Base-by-base conservation (phyloP, 2,888 invertebrate genomes). In the Oscheius sp. region DNA sequence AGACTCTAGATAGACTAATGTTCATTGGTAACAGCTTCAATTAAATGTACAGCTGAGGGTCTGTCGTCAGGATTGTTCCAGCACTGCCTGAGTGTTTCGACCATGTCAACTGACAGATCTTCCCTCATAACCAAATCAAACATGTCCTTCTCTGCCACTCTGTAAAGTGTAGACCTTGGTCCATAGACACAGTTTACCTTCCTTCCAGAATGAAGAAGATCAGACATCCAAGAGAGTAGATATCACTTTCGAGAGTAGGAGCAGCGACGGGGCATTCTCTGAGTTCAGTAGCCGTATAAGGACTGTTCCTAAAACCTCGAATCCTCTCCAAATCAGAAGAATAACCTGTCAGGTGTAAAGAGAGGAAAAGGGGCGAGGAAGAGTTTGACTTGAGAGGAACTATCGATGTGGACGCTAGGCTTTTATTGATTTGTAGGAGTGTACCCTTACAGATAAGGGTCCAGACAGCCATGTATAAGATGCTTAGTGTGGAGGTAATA, bases 301-400 rank as follows among this genome's bases (percentile, higher is more conserved):
- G 53, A 53, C 53, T 53, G 3, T 4, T 53, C 11, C 53, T 62
- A 9, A n/a, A 11, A 33, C 13, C 10, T 21, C 10, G 9, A 29
- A 13, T 62, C 10, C 10, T 32, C 21, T 62, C 33, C 2, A 62
- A 47, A 13, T 42, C 10, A 33, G 13, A 37, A n/a, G 62, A 62
- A 62, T 42, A 42, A 62, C 62, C 62, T 62, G 4, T 62, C 42
- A 33, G 42, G 35, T 1, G 29, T 13, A 33, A 37, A 62, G 2
- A 62, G 42, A 11, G 35, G 62, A 62, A 37, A 10, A 33, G 35
- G 62, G 33, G 47, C 21, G 35, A 62, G 47, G 13, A 42, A 62
- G 37, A 62, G 21, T 33, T 62, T 62, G 62, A 62, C 47, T 11
- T 33, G 37, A 62, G 21, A 33, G 10, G 62, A 33, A 21, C 11